Conservation (phyloP, 2,113 vertebrate genomes). For the Nothocercus julius region DNA sequence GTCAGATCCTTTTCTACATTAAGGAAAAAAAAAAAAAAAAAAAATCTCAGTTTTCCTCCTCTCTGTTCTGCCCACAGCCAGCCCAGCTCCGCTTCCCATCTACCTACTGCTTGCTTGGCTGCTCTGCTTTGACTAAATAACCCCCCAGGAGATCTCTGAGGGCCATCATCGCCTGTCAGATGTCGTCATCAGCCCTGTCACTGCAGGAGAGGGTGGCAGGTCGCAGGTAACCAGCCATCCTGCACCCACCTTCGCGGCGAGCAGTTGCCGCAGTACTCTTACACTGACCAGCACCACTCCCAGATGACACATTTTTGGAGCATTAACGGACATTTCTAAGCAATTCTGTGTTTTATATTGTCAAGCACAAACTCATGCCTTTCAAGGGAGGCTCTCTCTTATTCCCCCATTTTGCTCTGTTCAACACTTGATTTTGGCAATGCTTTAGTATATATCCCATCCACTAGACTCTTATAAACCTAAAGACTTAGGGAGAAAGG, state of each 20-base stretch:
- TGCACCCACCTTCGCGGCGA: background rate
- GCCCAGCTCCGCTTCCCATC: conserved; percentile 34
- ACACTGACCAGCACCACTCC: background rate
- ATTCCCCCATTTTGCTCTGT: background rate
- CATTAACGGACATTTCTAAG: background rate
- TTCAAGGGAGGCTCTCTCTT: background rate
- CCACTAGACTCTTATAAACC: background rate
- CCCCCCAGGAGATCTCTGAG: background rate
- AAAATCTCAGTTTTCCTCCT: background rate
- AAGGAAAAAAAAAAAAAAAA: background rate
- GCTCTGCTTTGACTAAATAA: background rate
- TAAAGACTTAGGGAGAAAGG: background rate
- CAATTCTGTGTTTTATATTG: background rate
- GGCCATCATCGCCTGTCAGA: background rate
- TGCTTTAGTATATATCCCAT: background rate
- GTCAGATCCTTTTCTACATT: background rate
- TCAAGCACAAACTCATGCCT: background rate
- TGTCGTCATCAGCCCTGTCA: background rate
- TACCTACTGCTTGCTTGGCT: conserved; percentile 10
- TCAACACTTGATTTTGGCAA: background rate
- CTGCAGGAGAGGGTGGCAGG: background rate
- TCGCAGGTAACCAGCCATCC: background rate
- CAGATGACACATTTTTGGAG: background rate
- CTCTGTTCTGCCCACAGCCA: conserved; percentile 50
- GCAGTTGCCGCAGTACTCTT: background rate